Conservation (phyloP, 1,140 invertebrate species). For the Drosophila prosaltans region DNA sequence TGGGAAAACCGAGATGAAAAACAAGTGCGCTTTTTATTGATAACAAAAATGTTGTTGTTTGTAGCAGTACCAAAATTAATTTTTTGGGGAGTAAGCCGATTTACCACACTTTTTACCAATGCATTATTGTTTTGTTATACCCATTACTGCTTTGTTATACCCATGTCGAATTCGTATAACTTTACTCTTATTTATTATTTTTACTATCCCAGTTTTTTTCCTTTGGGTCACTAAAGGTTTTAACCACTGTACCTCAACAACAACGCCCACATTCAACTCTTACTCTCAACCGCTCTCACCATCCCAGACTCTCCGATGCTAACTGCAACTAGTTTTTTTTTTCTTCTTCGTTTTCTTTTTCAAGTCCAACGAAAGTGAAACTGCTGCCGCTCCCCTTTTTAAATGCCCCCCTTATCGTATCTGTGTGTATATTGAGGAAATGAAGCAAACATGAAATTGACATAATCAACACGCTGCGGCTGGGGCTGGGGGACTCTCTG, state of each 20-base stretch:
- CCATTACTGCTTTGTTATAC: too few species aligned
- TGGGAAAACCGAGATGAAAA: conserved; percentile 22
- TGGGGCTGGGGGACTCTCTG: conserved; percentile 43
- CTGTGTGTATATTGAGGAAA: conserved; percentile 67
- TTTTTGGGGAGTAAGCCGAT: too few species aligned
- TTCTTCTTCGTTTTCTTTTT: conserved; percentile 43
- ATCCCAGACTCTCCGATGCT: conserved; percentile 2
- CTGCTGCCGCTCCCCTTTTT: conserved; percentile 47
- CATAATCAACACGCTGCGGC: conserved; percentile 69
- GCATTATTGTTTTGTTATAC: too few species aligned
- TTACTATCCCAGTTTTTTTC: too few species aligned
- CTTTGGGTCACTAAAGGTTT: background rate
- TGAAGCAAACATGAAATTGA: conserved; percentile 80
- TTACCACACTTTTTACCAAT: too few species aligned
- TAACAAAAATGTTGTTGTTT: too few species aligned
- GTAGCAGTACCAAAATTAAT: too few species aligned
- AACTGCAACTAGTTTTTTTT: conserved; percentile 46
- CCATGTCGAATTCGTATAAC: too few species aligned
- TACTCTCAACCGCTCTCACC: conserved; percentile 23
- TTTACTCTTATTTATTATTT: too few species aligned
- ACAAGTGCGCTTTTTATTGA: background rate
- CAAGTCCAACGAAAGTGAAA: conserved; percentile 80
- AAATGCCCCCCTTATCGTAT: conserved; percentile 4
- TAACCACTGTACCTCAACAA: conserved; percentile 12
- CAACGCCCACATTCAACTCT: conserved; percentile 28